A percentile compares a stretch with the other conserved stretches of the same genome.
Evolutionary conservation across 2,888 invertebrate species (phyloP).

Genomic region (Phasia obesa): DNA sequence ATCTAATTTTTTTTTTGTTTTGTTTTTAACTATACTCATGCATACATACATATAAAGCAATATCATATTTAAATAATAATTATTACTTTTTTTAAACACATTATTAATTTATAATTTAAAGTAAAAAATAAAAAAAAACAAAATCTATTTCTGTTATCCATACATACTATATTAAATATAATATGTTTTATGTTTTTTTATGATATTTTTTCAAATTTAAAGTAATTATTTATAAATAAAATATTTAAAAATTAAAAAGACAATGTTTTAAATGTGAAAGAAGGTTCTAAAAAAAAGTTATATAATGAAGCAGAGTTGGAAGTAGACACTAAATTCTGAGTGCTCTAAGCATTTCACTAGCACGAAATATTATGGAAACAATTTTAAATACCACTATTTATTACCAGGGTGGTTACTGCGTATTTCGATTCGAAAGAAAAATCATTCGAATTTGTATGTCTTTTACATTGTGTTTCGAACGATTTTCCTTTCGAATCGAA

Average conservation of each 20-base stretch:
- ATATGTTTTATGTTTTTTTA: slow-evolving; percentile 79
- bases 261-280: slow-evolving; percentile 15
- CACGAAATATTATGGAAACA: too few relatives aligned
- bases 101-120: slow-evolving; percentile 65
- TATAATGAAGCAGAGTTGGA: too few relatives aligned
- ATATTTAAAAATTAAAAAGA: slow-evolving; percentile 66
- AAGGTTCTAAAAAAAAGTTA: too few relatives aligned
- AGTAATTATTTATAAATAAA: slow-evolving; percentile 77
- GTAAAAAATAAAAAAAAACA: slow-evolving; percentile 64
- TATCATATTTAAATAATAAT: slow-evolving; percentile 58
- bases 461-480: too few relatives aligned
- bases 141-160: slow-evolving; percentile 74
- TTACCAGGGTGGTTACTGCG: too few relatives aligned
- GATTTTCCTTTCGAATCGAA: too few relatives aligned
- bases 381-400: too few relatives aligned
- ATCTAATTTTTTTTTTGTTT: slow-evolving; percentile 59
- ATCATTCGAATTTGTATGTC: too few relatives aligned
- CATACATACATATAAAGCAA: slow-evolving; percentile 55
- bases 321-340: too few relatives aligned
- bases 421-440: too few relatives aligned
- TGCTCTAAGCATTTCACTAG: too few relatives aligned
- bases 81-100: slow-evolving; percentile 44
- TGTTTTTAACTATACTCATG: slow-evolving; percentile 49
- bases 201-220: slow-evolving; percentile 74
- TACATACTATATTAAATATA: slow-evolving; percentile 67